Percentiles rank a stretch among this genome's conserved stretches.
phyloP scores from a whole-genome alignment of 2,113 vertebrate genomes.

The Herpailurus yagouaroundi region DNA sequence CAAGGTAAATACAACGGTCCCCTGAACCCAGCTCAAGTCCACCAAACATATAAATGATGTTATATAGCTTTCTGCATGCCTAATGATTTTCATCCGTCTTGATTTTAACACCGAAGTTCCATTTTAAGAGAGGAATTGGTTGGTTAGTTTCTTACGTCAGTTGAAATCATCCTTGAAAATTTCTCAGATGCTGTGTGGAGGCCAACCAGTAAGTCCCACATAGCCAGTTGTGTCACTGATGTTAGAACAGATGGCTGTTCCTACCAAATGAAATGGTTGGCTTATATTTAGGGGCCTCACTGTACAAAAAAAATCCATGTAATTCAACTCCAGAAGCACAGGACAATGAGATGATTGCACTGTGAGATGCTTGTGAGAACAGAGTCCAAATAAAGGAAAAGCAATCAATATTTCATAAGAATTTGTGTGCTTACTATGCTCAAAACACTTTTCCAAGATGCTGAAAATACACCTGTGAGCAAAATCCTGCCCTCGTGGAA shows the following conservation, averaged over 20 bases:
- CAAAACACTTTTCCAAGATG: background rate
- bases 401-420: background rate
- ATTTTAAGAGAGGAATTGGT: background rate
- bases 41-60: background rate
- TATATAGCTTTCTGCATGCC: background rate
- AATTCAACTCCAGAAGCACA: slow-evolving; percentile 37
- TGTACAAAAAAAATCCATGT: background rate
- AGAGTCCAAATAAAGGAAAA: background rate
- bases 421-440: background rate
- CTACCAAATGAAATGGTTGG: background rate
- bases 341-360: slow-evolving; percentile 4
- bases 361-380: background rate
- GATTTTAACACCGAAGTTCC: background rate
- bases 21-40: background rate
- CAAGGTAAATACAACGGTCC: background rate
- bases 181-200: background rate
- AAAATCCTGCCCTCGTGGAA: background rate
- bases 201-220: background rate
- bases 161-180: slow-evolving; percentile 33
- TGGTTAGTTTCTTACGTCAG: slow-evolving; percentile 17
- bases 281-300: background rate
- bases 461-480: background rate
- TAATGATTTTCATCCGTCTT: background rate
- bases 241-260: background rate
- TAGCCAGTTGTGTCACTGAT: background rate